Base-by-base conservation (phyloP, 2,888 invertebrate genomes). In the Andrena haemorrhoa region DNA sequence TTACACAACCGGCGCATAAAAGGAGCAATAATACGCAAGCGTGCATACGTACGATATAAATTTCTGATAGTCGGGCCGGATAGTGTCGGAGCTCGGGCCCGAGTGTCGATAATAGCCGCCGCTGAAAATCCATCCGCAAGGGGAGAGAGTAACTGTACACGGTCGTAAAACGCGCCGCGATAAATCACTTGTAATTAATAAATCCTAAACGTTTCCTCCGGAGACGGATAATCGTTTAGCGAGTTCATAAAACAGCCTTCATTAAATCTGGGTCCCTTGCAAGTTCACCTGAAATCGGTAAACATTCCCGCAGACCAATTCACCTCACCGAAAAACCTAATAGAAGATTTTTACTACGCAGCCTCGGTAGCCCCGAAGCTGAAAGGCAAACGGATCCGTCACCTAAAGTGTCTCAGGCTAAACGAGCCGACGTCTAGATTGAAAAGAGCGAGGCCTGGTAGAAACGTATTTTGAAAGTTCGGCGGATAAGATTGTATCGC, bases 111-210 rank as follows among this genome's bases (percentile, higher is more conserved):
- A 75, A 77, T 73, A 69, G 49, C 53, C 51, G 51, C 35, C 71
- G 66, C 41, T 80, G 31, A 76, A 84, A 86, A 68, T 86, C 80
- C n/a, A 31, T 68, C 41, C 31, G 61, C 20, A n/a, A 8, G 23
- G 23, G 6, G 23, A 49, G 35, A 64, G 66, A 47, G 58, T 80
- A 79, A 83, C 83, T 73, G 77, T 71, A 79, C 70, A 56, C 61
- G 71, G 26, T 56, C 64, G 53, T 79, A 69, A 79, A 79, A 66
- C 71, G 58, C 60, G 35, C 64, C 74, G 64, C 69, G 73, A 86
- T 83, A 80, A 86, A 86, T 86, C 84, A 79, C 73, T 35, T 63
- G 65, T 63, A 78, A 86, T 86, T 84, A 86, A 79, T 81, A 74
- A 86, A 86, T 74, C 65, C 65, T 41, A 60, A 41, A 35, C 64